phyloP scores from a whole-genome alignment of 1,140 invertebrate genomes.

The Sycophila sp. region DNA sequence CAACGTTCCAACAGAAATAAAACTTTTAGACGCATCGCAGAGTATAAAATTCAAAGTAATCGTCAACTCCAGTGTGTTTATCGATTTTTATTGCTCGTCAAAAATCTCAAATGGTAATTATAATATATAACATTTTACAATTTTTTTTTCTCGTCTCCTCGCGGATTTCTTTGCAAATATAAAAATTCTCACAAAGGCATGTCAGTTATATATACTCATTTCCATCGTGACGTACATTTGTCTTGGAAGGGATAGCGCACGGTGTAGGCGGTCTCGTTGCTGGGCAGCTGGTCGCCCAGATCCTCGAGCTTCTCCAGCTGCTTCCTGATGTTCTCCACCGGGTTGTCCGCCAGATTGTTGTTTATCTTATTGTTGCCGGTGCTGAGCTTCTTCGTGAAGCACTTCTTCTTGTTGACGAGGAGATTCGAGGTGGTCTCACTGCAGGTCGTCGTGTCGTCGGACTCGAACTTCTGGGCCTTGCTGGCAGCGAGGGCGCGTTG shows the following conservation, averaged over 20 bases:
- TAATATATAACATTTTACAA: too few species aligned
- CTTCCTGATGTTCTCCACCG: slow-evolving; percentile 78
- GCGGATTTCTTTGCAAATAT: too few species aligned
- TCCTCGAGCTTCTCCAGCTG: slow-evolving; percentile 83
- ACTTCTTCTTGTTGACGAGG: slow-evolving; percentile 52
- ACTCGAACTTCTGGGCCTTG: slow-evolving; percentile 54
- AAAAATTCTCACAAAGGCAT: too few species aligned
- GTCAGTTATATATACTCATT: too few species aligned
- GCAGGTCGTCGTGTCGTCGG: slow-evolving; percentile 60
- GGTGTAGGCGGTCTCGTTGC: slow-evolving; percentile 77
- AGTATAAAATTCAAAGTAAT: too few species aligned
- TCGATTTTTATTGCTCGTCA: too few species aligned
- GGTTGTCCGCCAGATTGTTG: slow-evolving; percentile 70
- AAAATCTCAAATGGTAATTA: too few species aligned
- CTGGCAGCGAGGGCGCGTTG: not conserved
- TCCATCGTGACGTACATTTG: slow-evolving; percentile 72
- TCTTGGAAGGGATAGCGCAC: slow-evolving; percentile 79
- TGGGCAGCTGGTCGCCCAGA: slow-evolving; percentile 80
- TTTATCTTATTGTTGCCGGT: slow-evolving; percentile 37
- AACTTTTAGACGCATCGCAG: too few species aligned
- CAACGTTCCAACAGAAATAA: slow-evolving; percentile 28
- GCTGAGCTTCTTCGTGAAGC: slow-evolving; percentile 60
- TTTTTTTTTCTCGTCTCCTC: too few species aligned
- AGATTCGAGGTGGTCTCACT: slow-evolving; percentile 61
- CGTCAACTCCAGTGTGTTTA: too few species aligned